These are phyloP conservation scores for Cybosia mesomella DNA, from an alignment of 2,888 invertebrate genomes.

Conservation along the genomic window DNA sequence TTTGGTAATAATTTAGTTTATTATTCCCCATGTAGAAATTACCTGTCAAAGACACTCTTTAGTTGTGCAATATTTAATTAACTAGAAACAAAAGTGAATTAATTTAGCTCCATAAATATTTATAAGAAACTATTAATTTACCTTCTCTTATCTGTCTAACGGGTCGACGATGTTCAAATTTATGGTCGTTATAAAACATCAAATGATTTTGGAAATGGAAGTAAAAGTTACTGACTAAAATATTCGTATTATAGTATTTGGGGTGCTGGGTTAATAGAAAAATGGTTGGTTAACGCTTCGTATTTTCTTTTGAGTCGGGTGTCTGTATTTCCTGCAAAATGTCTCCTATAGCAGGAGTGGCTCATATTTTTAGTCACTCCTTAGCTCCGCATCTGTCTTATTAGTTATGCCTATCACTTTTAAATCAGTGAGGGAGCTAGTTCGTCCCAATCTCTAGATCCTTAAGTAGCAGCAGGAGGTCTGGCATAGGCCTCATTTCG, in stretches of 20 bases:
- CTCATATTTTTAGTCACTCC: too few species aligned
- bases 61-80: conserved; percentile 7
- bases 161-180: background rate
- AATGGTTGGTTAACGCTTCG: too few species aligned
- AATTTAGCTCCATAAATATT: conserved; percentile 2
- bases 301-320: too few species aligned
- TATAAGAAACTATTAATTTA: conserved; percentile 1
- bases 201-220: background rate
- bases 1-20: background rate
- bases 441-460: too few species aligned
- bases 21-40: background rate
- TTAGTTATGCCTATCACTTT: too few species aligned
- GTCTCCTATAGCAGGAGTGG: too few species aligned
- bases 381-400: too few species aligned
- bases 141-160: background rate
- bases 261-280: background rate
- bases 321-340: too few species aligned
- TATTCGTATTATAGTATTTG: background rate
- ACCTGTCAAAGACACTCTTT: background rate
- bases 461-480: too few species aligned
- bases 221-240: background rate
- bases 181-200: background rate
- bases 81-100: conserved; percentile 8
- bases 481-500: too few species aligned
- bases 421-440: too few species aligned